These are phyloP conservation scores for Eulemur coronatus DNA, from an alignment of 2,797 vertebrate genomes.

Conservation along the genomic window DNA sequence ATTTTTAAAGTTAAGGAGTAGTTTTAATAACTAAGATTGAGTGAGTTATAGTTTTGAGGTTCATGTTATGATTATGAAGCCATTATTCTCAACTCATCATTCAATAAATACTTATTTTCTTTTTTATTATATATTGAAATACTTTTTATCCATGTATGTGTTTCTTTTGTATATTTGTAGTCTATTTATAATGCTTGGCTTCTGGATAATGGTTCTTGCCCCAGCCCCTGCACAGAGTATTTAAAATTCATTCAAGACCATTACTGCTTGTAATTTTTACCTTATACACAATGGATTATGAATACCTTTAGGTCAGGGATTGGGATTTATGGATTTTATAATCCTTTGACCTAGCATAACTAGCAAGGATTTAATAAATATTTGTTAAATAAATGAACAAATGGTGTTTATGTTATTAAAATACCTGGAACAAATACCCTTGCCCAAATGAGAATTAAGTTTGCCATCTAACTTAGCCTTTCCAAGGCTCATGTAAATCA, in stretches of 20 bases:
- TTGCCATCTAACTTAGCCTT: neutral
- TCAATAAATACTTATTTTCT: neutral
- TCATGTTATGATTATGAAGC: neutral
- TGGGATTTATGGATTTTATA: conserved; percentile 1
- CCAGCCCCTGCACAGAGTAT: neutral
- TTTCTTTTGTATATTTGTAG: neutral
- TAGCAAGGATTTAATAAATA: neutral
- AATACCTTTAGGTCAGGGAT: neutral
- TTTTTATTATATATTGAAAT: too few relatives aligned
- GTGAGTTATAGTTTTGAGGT: neutral
- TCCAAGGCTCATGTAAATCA: neutral
- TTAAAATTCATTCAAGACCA: conserved; percentile 9
- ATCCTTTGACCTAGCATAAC: neutral
- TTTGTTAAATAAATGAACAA: neutral
- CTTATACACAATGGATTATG: neutral
- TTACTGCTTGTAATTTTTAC: neutral
- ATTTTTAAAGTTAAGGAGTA: neutral
- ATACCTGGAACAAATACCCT: neutral
- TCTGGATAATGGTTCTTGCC: neutral
- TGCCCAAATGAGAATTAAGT: neutral
- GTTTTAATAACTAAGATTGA: neutral
- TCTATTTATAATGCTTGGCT: neutral
- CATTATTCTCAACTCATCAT: neutral
- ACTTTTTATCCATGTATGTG: neutral
- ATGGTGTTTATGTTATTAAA: neutral